A percentile compares a stretch with the other conserved stretches of the same genome.
phyloP scores from a whole-genome alignment of 2,888 invertebrate genomes.

The Ophioninae sp. region DNA sequence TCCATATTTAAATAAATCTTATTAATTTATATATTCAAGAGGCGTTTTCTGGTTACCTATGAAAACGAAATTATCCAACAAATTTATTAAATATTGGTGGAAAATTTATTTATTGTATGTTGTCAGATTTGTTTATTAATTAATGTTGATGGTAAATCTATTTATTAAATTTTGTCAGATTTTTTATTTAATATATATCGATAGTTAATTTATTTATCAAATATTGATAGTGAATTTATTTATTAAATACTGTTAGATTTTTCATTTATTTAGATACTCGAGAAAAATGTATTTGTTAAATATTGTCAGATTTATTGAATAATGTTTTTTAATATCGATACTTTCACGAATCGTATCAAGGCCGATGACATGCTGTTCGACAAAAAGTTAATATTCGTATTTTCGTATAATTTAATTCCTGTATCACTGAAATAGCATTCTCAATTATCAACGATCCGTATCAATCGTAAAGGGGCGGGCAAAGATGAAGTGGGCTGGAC shows the following conservation, averaged over 20 bases:
- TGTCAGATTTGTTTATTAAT: too few species aligned
- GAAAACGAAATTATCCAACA: not conserved
- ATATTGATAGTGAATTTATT: too few species aligned
- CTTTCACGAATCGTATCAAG: not conserved
- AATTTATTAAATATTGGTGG: not conserved
- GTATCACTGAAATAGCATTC: not conserved
- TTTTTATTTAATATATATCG: too few species aligned
- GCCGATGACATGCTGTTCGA: not conserved
- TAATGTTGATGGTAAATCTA: too few species aligned
- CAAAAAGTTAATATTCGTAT: not conserved
- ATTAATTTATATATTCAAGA: too few species aligned
- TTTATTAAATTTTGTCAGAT: too few species aligned
- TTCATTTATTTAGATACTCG: too few species aligned
- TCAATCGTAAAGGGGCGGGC: not conserved
- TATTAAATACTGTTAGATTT: too few species aligned
- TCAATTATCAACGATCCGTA: not conserved
- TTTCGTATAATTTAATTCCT: not conserved
- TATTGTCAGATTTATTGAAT: too few species aligned
- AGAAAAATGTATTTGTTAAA: too few species aligned
- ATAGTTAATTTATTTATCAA: too few species aligned
- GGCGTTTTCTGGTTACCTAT: not conserved
- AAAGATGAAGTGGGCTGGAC: not conserved
- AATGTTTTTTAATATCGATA: too few species aligned
- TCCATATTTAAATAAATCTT: not conserved
- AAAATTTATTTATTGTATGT: not conserved